Evolutionary conservation across 1,140 invertebrate species (phyloP).

Genomic region (Antheraea pernyi): DNA sequence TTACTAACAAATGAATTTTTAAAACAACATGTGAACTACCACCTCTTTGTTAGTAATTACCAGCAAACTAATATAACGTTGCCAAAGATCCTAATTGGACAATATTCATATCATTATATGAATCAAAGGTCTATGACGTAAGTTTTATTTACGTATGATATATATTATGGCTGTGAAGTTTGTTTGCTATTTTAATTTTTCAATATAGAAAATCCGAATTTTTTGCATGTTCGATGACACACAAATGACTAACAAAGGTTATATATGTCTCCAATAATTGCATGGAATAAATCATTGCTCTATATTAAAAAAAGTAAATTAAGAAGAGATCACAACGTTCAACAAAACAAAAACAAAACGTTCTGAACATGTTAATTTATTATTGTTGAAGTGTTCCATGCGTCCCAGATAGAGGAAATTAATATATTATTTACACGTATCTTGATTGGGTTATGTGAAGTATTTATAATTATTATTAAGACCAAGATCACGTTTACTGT

Average conservation of each 20-base stretch:
- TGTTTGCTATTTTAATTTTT: too few species aligned
- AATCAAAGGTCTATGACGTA: neutral
- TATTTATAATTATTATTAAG: neutral
- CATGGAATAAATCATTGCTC: too few species aligned
- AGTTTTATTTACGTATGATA: neutral
- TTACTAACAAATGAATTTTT: neutral
- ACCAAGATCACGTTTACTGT: neutral
- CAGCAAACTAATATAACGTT: neutral
- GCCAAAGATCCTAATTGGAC: neutral
- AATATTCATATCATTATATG: neutral
- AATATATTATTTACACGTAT: neutral
- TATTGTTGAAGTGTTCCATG: too few species aligned
- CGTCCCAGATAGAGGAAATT: too few species aligned
- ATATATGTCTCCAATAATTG: too few species aligned
- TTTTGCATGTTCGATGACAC: neutral
- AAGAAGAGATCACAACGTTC: too few species aligned
- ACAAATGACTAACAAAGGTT: too few species aligned
- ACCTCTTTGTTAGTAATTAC: neutral
- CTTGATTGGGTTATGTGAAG: neutral
- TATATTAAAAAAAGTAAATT: too few species aligned
- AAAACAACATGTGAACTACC: neutral
- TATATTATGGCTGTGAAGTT: too few species aligned
- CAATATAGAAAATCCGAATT: neutral
- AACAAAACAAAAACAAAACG: too few species aligned
- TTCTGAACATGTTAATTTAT: too few species aligned